Percentiles rank a stretch among this genome's conserved stretches.
Conservation (phyloP, 2,113 vertebrate species). For the Phyllostomus discolor region DNA sequence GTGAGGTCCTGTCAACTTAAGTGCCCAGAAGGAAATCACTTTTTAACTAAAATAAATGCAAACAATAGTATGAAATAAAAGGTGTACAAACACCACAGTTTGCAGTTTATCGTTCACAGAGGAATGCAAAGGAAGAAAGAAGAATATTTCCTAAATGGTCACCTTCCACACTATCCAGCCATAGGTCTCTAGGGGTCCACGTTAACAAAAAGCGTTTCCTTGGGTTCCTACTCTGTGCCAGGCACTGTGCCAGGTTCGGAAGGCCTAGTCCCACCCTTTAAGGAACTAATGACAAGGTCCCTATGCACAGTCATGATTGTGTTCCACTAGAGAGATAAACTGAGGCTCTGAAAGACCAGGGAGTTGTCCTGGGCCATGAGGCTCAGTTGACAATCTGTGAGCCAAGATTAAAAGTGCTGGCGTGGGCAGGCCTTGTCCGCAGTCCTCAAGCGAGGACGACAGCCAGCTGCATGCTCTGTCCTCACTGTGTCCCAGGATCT, state of each 20-base stretch:
- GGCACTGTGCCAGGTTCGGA: neutral
- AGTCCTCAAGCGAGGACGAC: neutral
- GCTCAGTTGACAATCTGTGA: neutral
- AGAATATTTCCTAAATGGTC: neutral
- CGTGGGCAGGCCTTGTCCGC: neutral
- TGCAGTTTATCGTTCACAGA: neutral
- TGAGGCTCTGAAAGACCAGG: neutral
- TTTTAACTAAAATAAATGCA: conserved; percentile 24
- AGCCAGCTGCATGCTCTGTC: neutral
- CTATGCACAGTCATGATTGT: neutral
- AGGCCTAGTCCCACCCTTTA: neutral
- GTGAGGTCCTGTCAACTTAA: neutral
- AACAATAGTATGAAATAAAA: neutral
- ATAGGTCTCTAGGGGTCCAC: neutral
- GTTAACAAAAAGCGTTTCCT: neutral
- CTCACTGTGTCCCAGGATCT: neutral
- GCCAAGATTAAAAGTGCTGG: neutral
- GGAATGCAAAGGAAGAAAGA: neutral
- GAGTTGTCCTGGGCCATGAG: neutral
- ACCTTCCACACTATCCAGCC: neutral
- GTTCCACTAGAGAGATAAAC: neutral
- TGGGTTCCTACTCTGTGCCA: neutral
- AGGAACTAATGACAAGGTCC: neutral
- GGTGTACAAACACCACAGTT: neutral
- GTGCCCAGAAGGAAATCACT: neutral